Percentiles rank a stretch among this genome's conserved stretches.
Conservation (phyloP, 2,113 vertebrate species). For the Zosterops lateralis region DNA sequence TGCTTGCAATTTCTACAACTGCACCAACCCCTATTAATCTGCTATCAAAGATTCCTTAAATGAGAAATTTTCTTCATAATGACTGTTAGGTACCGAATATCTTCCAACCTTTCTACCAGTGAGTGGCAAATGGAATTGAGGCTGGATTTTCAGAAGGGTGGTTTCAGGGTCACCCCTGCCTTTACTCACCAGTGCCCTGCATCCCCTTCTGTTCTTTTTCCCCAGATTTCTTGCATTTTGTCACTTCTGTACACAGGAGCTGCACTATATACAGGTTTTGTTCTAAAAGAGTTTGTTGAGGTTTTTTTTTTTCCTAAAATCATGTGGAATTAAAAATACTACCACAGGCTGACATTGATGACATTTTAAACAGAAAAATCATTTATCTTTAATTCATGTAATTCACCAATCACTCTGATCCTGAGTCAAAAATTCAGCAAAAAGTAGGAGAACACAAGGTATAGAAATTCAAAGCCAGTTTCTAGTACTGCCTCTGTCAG, state of each 20-base stretch:
- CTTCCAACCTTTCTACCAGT: background rate
- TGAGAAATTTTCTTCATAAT: background rate
- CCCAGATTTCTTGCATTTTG: background rate
- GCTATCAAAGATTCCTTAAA: background rate
- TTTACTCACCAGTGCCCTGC: background rate
- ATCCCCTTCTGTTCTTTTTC: background rate
- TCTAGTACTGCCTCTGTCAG: conserved; percentile 38
- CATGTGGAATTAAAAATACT: background rate
- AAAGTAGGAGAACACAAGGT: background rate
- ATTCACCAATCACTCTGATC: conserved; percentile 29
- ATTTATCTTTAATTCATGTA: background rate
- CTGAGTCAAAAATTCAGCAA: conserved; percentile 16
- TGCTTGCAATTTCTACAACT: background rate
- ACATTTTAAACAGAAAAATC: background rate
- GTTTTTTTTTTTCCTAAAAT: background rate
- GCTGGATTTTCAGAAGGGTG: background rate
- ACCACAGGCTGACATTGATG: background rate
- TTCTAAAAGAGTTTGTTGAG: background rate
- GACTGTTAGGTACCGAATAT: background rate
- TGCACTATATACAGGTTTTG: background rate
- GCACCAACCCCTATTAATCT: background rate
- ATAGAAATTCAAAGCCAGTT: conserved; percentile 25
- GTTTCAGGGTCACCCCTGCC: background rate
- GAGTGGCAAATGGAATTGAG: background rate
- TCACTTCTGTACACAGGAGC: background rate